Conservation (phyloP, 2,888 invertebrate species). For the Pterobdella sp. region DNA sequence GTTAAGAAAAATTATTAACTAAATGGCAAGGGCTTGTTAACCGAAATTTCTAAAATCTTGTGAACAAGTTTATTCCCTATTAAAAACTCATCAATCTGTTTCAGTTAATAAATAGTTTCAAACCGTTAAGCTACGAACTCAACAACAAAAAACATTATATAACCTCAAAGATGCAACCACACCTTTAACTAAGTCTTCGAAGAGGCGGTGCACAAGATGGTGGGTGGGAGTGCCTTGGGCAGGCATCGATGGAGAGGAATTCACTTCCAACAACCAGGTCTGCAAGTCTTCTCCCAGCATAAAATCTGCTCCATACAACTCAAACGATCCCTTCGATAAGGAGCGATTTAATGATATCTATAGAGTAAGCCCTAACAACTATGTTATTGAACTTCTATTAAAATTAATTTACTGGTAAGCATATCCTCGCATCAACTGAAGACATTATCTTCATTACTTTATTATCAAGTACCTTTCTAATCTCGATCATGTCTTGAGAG, state of each 20-base stretch:
- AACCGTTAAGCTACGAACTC: background rate
- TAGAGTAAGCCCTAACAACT: background rate
- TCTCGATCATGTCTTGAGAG: slow-evolving; percentile 59
- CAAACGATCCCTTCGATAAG: slow-evolving; percentile 65
- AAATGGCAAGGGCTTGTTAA: no score
- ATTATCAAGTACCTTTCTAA: slow-evolving; percentile 51
- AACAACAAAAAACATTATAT: no score
- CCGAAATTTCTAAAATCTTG: no score
- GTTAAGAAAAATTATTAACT: no score
- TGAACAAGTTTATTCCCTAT: no score
- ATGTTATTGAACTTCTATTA: background rate
- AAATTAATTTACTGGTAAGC: background rate
- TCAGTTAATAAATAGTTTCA: no score
- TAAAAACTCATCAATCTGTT: no score
- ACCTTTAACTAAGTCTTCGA: slow-evolving; percentile 81
- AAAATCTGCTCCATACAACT: slow-evolving; percentile 85
- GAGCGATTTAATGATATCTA: background rate
- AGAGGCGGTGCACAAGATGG: slow-evolving; percentile 68
- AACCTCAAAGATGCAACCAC: background rate
- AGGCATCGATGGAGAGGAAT: slow-evolving; percentile 72
- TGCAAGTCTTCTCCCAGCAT: slow-evolving; percentile 68
- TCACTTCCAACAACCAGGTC: slow-evolving; percentile 87
- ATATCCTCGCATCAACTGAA: no score
- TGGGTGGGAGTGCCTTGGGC: slow-evolving; percentile 76
- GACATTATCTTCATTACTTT: no score